Conservation (phyloP, 2,113 vertebrate genomes). For the Chroicocephalus ridibundus region DNA sequence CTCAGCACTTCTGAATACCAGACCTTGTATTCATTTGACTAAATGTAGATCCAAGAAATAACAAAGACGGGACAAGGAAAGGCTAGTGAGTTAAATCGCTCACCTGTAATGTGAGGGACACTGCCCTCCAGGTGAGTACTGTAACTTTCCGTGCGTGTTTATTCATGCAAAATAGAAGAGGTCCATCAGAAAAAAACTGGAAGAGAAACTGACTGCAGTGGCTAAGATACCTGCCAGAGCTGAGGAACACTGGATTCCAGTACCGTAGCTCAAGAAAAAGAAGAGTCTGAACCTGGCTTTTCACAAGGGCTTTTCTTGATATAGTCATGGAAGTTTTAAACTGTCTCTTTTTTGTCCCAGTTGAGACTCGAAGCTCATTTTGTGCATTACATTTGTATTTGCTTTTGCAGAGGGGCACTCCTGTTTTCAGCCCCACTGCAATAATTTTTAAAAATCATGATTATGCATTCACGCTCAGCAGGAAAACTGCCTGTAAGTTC, state of each 20-base stretch:
- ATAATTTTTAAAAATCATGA: background rate
- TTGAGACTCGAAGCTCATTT: background rate
- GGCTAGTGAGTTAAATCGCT: background rate
- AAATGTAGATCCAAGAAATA: background rate
- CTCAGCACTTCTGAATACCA: background rate
- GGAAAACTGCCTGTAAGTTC: background rate
- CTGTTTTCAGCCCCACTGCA: background rate
- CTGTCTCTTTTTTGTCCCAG: background rate
- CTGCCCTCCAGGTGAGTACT: background rate
- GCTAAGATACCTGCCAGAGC: background rate
- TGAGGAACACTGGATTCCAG: background rate
- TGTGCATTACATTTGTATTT: background rate
- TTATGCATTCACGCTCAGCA: background rate
- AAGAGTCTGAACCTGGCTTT: background rate
- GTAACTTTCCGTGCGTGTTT: background rate
- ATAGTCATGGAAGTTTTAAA: background rate
- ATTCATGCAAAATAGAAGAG: background rate
- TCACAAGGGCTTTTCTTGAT: background rate
- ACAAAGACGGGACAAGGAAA: background rate
- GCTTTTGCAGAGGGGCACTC: background rate
- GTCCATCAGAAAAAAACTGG: background rate
- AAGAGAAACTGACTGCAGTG: background rate
- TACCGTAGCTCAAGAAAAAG: fast-evolving
- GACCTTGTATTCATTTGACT: background rate
- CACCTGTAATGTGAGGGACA: background rate